phyloP scores from a whole-genome alignment of 2,888 invertebrate species.

The Sinohyriopsis cumingii region DNA sequence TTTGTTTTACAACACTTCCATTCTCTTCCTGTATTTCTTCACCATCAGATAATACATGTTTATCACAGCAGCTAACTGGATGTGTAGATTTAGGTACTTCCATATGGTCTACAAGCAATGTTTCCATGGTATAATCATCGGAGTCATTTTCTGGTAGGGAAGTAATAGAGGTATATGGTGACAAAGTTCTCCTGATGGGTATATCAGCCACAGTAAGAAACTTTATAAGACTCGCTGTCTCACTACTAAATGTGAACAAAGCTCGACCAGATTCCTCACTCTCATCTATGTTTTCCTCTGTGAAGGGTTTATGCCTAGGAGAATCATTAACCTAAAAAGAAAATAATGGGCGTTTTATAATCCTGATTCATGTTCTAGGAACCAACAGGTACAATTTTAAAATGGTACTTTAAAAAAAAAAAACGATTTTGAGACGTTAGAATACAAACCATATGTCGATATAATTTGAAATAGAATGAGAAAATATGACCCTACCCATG shows the following conservation, averaged over 20 bases:
- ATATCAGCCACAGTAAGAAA: slow-evolving; percentile 51
- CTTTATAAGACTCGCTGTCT: slow-evolving; percentile 57
- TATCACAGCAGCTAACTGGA: background rate
- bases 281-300: slow-evolving; percentile 13
- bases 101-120: background rate
- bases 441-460: too few relatives aligned
- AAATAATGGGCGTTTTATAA: too few relatives aligned
- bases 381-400: too few relatives aligned
- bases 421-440: too few relatives aligned
- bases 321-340: slow-evolving; percentile 2
- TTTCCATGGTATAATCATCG: background rate
- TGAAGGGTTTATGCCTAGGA: too few relatives aligned
- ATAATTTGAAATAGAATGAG: too few relatives aligned
- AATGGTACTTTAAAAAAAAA: too few relatives aligned
- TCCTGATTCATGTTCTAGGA: too few relatives aligned
- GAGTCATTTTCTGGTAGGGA: background rate
- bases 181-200: background rate
- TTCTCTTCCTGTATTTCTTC: too few relatives aligned
- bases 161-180: background rate
- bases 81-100: background rate
- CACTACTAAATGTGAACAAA: slow-evolving; percentile 56
- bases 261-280: slow-evolving; percentile 30
- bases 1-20: too few relatives aligned
- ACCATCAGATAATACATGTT: too few relatives aligned
- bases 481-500: too few relatives aligned